Base-by-base conservation (phyloP, 2,888 invertebrate genomes). In the Panopea generosa region DNA sequence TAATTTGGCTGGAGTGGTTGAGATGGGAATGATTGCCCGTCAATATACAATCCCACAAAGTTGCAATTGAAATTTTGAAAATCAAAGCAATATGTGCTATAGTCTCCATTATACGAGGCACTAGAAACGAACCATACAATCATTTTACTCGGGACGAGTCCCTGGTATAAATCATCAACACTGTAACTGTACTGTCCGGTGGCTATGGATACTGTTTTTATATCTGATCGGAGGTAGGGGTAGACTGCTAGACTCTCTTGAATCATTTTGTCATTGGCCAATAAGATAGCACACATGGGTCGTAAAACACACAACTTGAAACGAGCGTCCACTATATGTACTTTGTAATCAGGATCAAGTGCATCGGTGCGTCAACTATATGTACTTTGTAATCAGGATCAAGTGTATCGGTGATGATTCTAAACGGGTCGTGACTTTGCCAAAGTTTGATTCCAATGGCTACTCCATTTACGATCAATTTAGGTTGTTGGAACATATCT, bases 1-100 rank as follows among this genome's bases (percentile, higher is more conserved):
- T 67, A 82, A 20, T 82, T 69, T 2, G 74, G 81, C 57, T 77
- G 81, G 9, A 81, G 24, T 11, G 72, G 75, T 52, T 75, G 65
- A 1, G 67, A 29, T 0, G 75, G 82, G 1, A 57, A 40, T 1
- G 68, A 71, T 47, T 77, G 70, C 18, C 77, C 77, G 53, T 81
- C 77, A 2, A 81, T 27, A 49, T 67, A 73, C 7, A 73, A 27
- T 6, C 61, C 73, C 47, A 67, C 50, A 4, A 22, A 62, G 50
- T 16, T 62, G 27, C 61, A 68, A 24, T 68, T 50, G 50, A 22
- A 73, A 49, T 60, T 65, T 56, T 77, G 67, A 68, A 81, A 80
- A 45, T 75, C 71, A 38, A 74, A 71, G 0, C 74, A 77, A 2
- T 71, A 69, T 40, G 55, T 60, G 20, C 53, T 57, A 40, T 73